Evolutionary conservation across 92 coral and sea anemone genomes (phyloP), one percentile per base, ranked within the genome.

Genomic region (Bergia puertoricense): DNA sequence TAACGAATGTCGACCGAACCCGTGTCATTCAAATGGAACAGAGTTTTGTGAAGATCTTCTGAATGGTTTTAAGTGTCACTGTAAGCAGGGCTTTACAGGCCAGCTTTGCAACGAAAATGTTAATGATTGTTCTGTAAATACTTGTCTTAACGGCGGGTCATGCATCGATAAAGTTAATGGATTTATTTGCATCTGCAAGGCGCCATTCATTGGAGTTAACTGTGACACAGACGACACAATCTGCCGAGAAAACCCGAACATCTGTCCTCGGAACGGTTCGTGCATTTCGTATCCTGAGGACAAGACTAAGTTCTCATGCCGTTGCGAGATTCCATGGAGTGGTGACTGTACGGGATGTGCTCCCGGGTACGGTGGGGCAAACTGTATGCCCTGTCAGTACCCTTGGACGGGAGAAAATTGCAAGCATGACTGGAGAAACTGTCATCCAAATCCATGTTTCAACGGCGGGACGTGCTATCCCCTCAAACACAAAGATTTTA

Each of bases 381-480:
- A 89, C 30, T 93, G 95, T 72, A 69, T 85, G 65, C 92, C 94
- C 56, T 93, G 95, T 74, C 68, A 62, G 74, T 93, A 91, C 85
- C 95, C 94, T 41, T 83, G 89, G 95, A 91, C 94, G 50, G 95
- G 95, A 67, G 95, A 91, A 84, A 91, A 93, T 36, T 93, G 95
- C 77, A 89, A 91, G 39, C 88, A 81, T 22, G 91, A 91, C 65
- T 93, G 95, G 95, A 81, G 92, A 45, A 93, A 93, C 81, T 93
- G 95, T 81, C 39, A 89, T 81, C 92, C 94, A 0, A 85, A 93
- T 45, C 91, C 95, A 0, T 93, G 95, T 88, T 81, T 82, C 36
- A 56, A 86, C 39, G 95, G 94, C 13, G 95, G 95, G 3, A 86
- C 94, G 2, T 93, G 95, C 51, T 91, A 81, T 92, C 95, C 95